Base-by-base conservation (phyloP, 2,888 invertebrate genomes). In the Cephonodes hylas region DNA sequence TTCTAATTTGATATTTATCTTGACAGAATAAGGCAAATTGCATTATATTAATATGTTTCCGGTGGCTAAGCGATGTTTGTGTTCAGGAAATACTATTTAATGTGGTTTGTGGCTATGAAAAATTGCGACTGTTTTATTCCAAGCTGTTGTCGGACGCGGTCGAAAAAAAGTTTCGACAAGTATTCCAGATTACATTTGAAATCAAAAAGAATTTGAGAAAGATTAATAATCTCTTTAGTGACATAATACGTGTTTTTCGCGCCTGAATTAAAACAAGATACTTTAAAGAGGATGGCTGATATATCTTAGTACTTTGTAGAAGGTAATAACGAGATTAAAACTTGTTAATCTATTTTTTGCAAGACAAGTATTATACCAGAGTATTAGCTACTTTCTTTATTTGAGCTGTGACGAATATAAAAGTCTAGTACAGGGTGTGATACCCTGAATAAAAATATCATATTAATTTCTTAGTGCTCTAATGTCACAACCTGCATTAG, bases 21-120 rank as follows among this genome's bases (percentile, higher is more conserved):
- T 70, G 74, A 71, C 74, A 73, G 71, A 69, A 72, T 66, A 69
- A 70, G 74, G 73, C 72, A 74, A 73, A 73, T 77, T 72, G 65
- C 65, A 62, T 64, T 69, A 71, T 69, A 76, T 77, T 74, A 71
- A 77, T 76, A 64, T 44, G 73, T 64, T 73, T 75, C 76, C 77
- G 76, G 69, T 66, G 34, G 61, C 63, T 57, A 60, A 63, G 57
- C 63, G 65, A 65, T 68, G 66, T 67, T 66, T 53, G 64, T 64
- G 64, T 62, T 66, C 67, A 69, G 73, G 75, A 77, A 74, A 74
- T 65, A 64, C 61, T 63, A 60, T 67, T 67, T 72, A 69, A 69
- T 67, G 65, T 65, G 63, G 66, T 59, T 66, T 46, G 56, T 34
- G 45, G 46, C 44, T 45, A 66, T 70, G 70, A 74, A 67, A 70